These are phyloP conservation scores for Echiichthys vipera DNA, from an alignment of 2,797 vertebrate genomes.

Conservation along the genomic window DNA sequence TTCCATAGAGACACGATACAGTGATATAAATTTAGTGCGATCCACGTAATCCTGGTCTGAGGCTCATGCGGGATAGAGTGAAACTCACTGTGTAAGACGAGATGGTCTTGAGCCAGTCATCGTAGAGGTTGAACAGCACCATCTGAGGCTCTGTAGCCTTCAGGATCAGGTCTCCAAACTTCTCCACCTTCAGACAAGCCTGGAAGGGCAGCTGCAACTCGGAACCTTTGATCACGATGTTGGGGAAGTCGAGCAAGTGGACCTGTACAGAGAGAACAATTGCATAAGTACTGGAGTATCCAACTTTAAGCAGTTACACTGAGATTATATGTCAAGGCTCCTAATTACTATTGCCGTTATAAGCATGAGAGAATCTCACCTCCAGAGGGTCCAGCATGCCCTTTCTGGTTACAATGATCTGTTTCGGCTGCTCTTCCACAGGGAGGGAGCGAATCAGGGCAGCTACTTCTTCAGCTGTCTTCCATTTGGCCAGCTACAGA, in stretches of 20 bases:
- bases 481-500: slow-evolving; percentile 97
- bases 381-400: slow-evolving; percentile 99
- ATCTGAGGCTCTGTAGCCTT: slow-evolving; percentile 99
- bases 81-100: slow-evolving; percentile 96
- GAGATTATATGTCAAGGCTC: neutral
- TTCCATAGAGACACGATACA: neutral
- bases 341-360: neutral
- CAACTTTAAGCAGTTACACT: neutral
- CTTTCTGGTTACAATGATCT: slow-evolving; percentile 99
- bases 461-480: slow-evolving; percentile 99
- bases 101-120: slow-evolving; percentile 99
- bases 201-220: slow-evolving; percentile 99
- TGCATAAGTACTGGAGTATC: neutral
- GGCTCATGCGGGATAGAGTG: neutral
- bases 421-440: slow-evolving; percentile 99
- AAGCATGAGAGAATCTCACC: slow-evolving; percentile 77
- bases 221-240: slow-evolving; percentile 99
- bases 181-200: slow-evolving; percentile 99
- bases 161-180: slow-evolving; percentile 98
- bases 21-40: neutral
- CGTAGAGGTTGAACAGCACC: slow-evolving; percentile 99
- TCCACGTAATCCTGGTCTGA: neutral
- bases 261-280: slow-evolving; percentile 83
- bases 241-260: slow-evolving; percentile 99
- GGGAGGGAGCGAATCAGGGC: slow-evolving; percentile 98